Percentiles rank a stretch among this genome's conserved stretches.
Conservation (phyloP, 2,797 vertebrate genomes). For the Schizothorax lantsangensis region DNA sequence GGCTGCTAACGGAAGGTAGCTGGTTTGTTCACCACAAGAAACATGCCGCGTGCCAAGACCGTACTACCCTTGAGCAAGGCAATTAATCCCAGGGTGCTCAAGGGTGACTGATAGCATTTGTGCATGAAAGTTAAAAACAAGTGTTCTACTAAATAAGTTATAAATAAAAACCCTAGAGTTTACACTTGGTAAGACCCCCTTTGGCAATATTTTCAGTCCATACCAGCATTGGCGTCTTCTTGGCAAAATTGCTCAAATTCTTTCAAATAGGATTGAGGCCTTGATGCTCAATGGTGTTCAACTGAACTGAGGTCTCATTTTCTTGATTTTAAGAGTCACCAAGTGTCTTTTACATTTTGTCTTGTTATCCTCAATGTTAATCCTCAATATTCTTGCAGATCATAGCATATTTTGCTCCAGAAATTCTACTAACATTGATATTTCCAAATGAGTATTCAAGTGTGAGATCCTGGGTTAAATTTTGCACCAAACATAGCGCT, state of each 20-base stretch:
- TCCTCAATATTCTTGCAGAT: neutral
- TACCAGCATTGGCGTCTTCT: neutral
- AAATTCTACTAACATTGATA: neutral
- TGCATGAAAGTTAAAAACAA: conserved; percentile 32
- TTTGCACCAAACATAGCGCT: neutral
- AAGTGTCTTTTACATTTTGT: neutral
- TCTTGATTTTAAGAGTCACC: neutral
- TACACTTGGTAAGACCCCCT: neutral
- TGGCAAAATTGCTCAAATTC: neutral
- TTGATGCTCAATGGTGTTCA: neutral
- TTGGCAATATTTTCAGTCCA: neutral
- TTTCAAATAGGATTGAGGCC: neutral
- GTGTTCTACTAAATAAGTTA: neutral
- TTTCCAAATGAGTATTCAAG: conserved; percentile 28
- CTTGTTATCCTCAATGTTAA: neutral
- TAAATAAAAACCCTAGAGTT: conserved; percentile 7
- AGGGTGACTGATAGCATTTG: conserved; percentile 2
- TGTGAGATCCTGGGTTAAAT: neutral
- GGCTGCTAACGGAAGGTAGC: neutral
- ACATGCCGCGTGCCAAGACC: neutral
- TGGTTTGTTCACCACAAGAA: neutral
- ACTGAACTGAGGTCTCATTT: neutral
- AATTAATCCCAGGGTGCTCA: conserved; percentile 22
- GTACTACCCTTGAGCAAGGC: conserved; percentile 1
- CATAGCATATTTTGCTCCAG: neutral